These are phyloP conservation scores for Ailuropoda melanoleuca DNA, from an alignment of 2,113 vertebrate genomes.

Conservation along the genomic window DNA sequence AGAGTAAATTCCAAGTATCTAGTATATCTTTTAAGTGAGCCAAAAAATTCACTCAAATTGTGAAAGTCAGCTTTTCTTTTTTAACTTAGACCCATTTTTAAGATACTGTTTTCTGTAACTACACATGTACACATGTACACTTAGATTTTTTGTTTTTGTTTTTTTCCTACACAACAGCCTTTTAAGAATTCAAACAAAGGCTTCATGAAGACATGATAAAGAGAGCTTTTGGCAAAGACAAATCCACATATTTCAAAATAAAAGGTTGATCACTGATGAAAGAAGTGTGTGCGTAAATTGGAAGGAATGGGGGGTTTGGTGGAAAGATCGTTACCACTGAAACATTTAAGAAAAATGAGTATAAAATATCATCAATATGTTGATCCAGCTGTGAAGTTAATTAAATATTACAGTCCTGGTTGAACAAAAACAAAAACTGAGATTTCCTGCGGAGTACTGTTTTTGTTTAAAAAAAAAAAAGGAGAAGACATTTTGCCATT, in stretches of 20 bases:
- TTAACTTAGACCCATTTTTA: neutral
- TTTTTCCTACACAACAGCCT: neutral
- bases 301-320: neutral
- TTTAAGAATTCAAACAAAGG: neutral
- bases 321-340: slow-evolving; percentile 32
- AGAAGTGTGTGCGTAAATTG: neutral
- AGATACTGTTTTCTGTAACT: slow-evolving; percentile 17
- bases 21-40: neutral
- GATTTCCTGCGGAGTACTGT: slow-evolving; percentile 56
- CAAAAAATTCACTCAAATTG: neutral
- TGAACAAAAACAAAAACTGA: slow-evolving; percentile 72
- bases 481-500: neutral
- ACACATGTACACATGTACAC: neutral
- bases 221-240: neutral
- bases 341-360: slow-evolving; percentile 53
- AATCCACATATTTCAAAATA: neutral
- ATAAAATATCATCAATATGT: slow-evolving; percentile 62
- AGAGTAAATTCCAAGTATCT: neutral
- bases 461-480: neutral
- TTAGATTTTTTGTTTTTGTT: neutral
- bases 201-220: neutral
- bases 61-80: slow-evolving; percentile 3
- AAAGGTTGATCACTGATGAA: neutral
- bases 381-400: slow-evolving; percentile 71
- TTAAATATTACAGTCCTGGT: slow-evolving; percentile 66